Evolutionary conservation across 2,888 invertebrate genomes (phyloP).

Genomic region (Beris morrisii): DNA sequence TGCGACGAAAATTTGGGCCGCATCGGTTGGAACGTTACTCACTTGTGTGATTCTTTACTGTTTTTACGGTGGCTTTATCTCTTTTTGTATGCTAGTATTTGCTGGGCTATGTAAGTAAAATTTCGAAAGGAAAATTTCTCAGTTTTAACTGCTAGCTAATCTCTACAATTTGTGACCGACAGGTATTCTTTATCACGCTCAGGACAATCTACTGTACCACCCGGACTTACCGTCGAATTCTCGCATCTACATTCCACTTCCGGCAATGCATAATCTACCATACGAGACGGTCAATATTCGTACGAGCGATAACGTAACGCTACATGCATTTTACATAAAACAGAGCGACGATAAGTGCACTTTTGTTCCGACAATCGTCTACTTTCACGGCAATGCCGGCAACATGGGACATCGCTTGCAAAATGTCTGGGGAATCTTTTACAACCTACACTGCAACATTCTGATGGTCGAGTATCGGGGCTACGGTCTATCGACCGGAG

Average conservation of each 20-base stretch:
- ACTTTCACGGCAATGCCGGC: conserved; percentile 95
- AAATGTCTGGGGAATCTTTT: conserved; percentile 84
- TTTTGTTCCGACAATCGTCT: conserved; percentile 79
- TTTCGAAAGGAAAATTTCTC: background rate
- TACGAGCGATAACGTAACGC: conserved; percentile 73
- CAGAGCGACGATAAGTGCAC: conserved; percentile 69
- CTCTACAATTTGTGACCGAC: conserved; percentile 41
- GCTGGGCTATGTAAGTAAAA: conserved; percentile 21
- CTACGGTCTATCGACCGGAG: conserved; percentile 88
- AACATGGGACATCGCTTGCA: conserved; percentile 93
- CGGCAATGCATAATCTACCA: conserved; percentile 81
- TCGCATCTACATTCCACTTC: conserved; percentile 83
- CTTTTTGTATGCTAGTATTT: conserved; percentile 65
- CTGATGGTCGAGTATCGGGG: conserved; percentile 94
- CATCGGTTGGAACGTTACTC: conserved; percentile 72
- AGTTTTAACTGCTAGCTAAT: background rate
- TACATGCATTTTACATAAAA: conserved; percentile 81
- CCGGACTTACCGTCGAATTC: conserved; percentile 89
- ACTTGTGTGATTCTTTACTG: conserved; percentile 78
- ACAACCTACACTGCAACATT: conserved; percentile 80
- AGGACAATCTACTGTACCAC: conserved; percentile 84
- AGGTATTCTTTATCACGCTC: conserved; percentile 83
- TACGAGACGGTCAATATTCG: conserved; percentile 81
- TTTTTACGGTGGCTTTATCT: conserved; percentile 77
- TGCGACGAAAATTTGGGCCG: conserved; percentile 64